Evolutionary conservation across 2,888 invertebrate genomes (phyloP), one percentile per base, ranked within the genome.

Genomic region (Calameuta pallipes): DNA sequence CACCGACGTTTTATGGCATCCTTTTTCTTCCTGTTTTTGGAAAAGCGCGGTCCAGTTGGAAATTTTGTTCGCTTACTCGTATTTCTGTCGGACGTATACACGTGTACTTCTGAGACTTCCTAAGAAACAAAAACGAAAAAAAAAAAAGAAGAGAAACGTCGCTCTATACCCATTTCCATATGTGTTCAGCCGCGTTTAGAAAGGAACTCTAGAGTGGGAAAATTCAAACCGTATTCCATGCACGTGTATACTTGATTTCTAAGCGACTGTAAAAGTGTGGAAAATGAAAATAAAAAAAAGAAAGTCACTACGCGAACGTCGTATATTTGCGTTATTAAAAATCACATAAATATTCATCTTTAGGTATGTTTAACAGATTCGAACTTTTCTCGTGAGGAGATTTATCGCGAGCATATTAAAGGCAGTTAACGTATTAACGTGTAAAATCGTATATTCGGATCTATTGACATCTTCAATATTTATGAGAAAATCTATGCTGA

Each of bases 121-220:
- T 56, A 23, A 23, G 56, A 56, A 23, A 56, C 56, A 56, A 56
- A 56, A 56, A 56, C 56, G 56, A 23, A 56, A 15, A 41, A 15
- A 15, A 23, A 78, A 79, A 41, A 73, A 77, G 76, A 78, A 79
- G 78, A 80, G 79, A 79, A 82, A 78, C 81, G 78, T 79, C 79
- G 78, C 79, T 78, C 76, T 75, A 76, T 78, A 78, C 78, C 79
- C 82, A 82, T 80, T 80, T 79, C 82, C 82, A 82, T 80, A 80
- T 82, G 82, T 82, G 79, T 79, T 77, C 79, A 74, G 56, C 76
- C 74, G 69, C 76, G 75, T 75, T 77, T 82, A 80, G 80, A 79
- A 81, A 79, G 80, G 73, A 76, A 77, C 79, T 78, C 78, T 73
- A 70, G 56, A 56, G 23, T 56, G 23, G 56, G 56, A 56, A 56